Evolutionary conservation across 2,797 vertebrate genomes (phyloP), one percentile per base, ranked within the genome.

Genomic region (Catamblyrhynchus diadema): DNA sequence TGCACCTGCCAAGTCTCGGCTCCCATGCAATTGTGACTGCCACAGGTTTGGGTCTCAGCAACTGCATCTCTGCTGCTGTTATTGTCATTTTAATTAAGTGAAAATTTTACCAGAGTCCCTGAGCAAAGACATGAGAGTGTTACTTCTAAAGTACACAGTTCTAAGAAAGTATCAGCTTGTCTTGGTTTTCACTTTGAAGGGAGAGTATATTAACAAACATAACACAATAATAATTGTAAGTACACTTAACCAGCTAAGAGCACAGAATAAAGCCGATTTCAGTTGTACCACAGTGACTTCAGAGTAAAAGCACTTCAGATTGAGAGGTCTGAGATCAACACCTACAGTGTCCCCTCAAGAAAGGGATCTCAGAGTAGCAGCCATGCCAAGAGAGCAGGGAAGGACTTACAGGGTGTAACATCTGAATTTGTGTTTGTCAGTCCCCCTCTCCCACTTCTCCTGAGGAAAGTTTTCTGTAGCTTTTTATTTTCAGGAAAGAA

Each of bases 361-460:
- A 65, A 33, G 21, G 7, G 48, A 41, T 60, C 42, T 81, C 48
- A 66, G 57, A 62, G 69, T 11, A 45, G 28, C 9, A 87, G 37
- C 41, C 2, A 1, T 9, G 11, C 2, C 1, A 59, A 71, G 50
- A 33, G n/a, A 10, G 21, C 47, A 74, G 25, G 64, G 24, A 75
- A 72, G 16, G 9, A 56, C 20, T 27, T 33, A 8, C 6, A 50
- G 19, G 0, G 0, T 7, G 1, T 16, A 37, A 78, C 0, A 1
- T 4, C 22, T 62, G 37, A 27, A 22, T 70, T 48, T 62, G 10
- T 50, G 37, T 69, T 51, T 81, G 9, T 45, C 65, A 53, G 11
- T 39, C 5, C 22, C 5, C 12, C 3, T 51, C 51, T 85, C 25
- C 22, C 33, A 14, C 16, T 22, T 81, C 53, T 70, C 10, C 41